Percentiles rank a stretch among this genome's conserved stretches.
Evolutionary conservation across 2,888 invertebrate species (phyloP).

Genomic region (Helleia helle): DNA sequence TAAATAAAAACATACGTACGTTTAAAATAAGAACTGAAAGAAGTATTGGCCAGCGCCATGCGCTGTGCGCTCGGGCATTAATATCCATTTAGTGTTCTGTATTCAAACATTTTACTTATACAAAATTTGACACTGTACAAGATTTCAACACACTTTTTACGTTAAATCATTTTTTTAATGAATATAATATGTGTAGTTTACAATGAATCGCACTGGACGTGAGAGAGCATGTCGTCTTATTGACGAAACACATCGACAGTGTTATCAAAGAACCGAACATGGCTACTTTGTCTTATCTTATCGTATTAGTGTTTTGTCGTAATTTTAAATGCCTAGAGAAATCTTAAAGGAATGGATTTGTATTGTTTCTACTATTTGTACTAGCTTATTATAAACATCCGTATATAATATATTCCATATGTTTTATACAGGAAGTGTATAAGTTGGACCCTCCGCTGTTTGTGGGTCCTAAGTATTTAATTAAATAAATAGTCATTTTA

Average conservation of each 20-base stretch:
- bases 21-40: conserved; percentile 51
- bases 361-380: background rate
- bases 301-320: conserved; percentile 34
- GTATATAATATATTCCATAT: too few relatives aligned
- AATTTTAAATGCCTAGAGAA: conserved; percentile 18
- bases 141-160: conserved; percentile 15
- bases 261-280: conserved; percentile 53
- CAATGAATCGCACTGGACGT: conserved; percentile 13
- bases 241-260: conserved; percentile 50
- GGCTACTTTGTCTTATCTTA: conserved; percentile 65
- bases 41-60: conserved; percentile 60
- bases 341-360: conserved; percentile 1
- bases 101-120: conserved; percentile 20
- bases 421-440: too few relatives aligned
- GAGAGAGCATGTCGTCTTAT: conserved; percentile 44
- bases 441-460: too few relatives aligned
- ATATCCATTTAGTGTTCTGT: conserved; percentile 49
- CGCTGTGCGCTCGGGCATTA: conserved; percentile 35
- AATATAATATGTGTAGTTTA: too few relatives aligned
- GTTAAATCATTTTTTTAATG: conserved; percentile 17
- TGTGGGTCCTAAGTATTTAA: too few relatives aligned
- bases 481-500: too few relatives aligned
- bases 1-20: conserved; percentile 52
- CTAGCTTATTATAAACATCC: background rate
- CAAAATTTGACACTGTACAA: conserved; percentile 11